Conservation (phyloP, 2,113 vertebrate genomes). For the Caloenas nicobarica region DNA sequence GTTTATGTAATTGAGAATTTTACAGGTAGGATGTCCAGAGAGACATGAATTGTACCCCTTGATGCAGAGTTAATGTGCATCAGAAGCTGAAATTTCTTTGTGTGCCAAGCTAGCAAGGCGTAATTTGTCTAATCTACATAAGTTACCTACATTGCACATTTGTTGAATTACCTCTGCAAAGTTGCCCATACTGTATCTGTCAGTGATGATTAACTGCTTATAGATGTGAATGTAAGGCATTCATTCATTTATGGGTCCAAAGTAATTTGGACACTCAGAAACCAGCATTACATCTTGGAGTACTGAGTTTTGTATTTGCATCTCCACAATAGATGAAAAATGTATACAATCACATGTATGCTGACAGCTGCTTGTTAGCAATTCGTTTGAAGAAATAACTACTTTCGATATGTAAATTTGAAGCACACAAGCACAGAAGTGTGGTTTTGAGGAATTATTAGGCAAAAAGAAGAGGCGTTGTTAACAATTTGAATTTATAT, state of each 20-base stretch:
- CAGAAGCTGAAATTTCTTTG: background rate
- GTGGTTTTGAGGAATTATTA: background rate
- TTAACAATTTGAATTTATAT: background rate
- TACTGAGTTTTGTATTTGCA: background rate
- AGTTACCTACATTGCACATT: background rate
- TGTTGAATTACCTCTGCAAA: background rate
- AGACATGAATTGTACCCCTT: background rate
- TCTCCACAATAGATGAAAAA: background rate
- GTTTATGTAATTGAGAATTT: background rate
- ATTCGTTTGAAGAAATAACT: background rate
- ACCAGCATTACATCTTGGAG: background rate
- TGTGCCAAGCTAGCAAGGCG: background rate
- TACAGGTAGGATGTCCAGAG: background rate
- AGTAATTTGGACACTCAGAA: background rate
- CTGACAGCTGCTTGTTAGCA: background rate
- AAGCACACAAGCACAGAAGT: background rate
- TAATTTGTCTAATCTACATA: background rate
- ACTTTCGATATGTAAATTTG: background rate
- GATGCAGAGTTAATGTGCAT: background rate
- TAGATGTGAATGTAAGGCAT: background rate
- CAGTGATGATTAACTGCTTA: background rate
- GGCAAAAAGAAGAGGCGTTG: background rate
- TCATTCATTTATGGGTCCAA: background rate
- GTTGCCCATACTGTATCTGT: accelerated
- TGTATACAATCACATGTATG: background rate